These are phyloP conservation scores for Serrognathus titanus DNA, from an alignment of 2,888 invertebrate genomes.

Conservation along the genomic window DNA sequence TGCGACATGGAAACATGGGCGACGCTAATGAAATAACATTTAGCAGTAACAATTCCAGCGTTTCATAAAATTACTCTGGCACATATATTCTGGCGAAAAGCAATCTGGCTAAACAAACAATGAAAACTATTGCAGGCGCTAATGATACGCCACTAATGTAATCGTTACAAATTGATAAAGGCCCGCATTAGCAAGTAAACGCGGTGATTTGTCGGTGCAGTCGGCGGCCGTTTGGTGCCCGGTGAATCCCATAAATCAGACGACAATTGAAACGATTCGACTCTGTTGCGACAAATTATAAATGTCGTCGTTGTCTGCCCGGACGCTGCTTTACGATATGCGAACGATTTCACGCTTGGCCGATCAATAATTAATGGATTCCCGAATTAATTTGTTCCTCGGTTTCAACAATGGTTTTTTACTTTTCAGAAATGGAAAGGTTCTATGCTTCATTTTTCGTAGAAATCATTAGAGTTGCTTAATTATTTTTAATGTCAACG, in stretches of 20 bases:
- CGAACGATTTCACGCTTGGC: neutral
- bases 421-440: neutral
- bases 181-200: slow-evolving; percentile 15
- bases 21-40: slow-evolving; percentile 1
- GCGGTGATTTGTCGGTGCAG: slow-evolving; percentile 4
- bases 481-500: too few species aligned
- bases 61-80: neutral
- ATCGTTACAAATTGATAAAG: slow-evolving; percentile 46
- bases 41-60: neutral
- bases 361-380: slow-evolving; percentile 2
- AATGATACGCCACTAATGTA: slow-evolving; percentile 34
- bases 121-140: slow-evolving; percentile 16
- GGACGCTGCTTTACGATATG: neutral
- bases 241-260: slow-evolving; percentile 17
- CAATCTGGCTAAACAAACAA: slow-evolving; percentile 12
- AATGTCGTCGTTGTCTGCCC: slow-evolving; percentile 1
- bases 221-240: neutral
- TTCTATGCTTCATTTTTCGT: too few species aligned
- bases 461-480: too few species aligned
- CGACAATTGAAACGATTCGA: slow-evolving; percentile 24
- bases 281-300: slow-evolving; percentile 10
- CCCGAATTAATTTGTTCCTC: neutral
- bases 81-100: neutral
- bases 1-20: neutral
- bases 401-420: neutral